phyloP scores from a whole-genome alignment of 1,140 invertebrate species.

The Drosophila subobscura region DNA sequence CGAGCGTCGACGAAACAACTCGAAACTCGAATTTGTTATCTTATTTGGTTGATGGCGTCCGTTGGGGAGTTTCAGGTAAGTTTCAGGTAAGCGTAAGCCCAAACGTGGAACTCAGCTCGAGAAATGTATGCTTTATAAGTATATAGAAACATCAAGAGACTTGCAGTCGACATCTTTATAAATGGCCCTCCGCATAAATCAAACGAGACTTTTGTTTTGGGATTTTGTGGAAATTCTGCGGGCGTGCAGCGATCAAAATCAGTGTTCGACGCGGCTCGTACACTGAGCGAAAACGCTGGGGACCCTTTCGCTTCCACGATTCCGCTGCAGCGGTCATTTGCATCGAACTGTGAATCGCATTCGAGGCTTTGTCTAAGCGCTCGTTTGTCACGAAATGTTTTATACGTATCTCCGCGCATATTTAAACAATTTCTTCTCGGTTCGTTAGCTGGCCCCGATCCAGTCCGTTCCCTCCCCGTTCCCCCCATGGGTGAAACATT shows the following conservation, averaged over 20 bases:
- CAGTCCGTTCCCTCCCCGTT: too few species aligned
- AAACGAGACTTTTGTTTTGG: slow-evolving; percentile 59
- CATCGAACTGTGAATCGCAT: slow-evolving; percentile 23
- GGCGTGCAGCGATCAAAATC: slow-evolving; percentile 69
- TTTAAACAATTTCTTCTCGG: slow-evolving; percentile 59
- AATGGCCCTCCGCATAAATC: slow-evolving; percentile 75
- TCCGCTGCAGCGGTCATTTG: slow-evolving; percentile 28
- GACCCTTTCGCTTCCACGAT: slow-evolving; percentile 25
- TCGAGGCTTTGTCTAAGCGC: slow-evolving; percentile 23
- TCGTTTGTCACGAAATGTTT: slow-evolving; percentile 68
- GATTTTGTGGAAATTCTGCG: slow-evolving; percentile 71
- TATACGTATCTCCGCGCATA: slow-evolving; percentile 60
- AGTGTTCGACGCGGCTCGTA: slow-evolving; percentile 4
- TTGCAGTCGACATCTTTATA: slow-evolving; percentile 76
- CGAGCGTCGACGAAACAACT: slow-evolving; percentile 35
- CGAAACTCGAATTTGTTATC: slow-evolving; percentile 46
- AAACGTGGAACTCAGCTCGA: slow-evolving; percentile 61
- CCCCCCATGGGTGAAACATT: slow-evolving; percentile 35
- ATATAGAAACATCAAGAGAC: slow-evolving; percentile 39
- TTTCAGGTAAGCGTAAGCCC: slow-evolving; percentile 54
- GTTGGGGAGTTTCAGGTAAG: slow-evolving; percentile 48
- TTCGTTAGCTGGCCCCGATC: slow-evolving; percentile 64
- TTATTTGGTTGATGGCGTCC: slow-evolving; percentile 26
- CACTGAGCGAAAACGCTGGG: slow-evolving; percentile 30
- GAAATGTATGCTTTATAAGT: slow-evolving; percentile 35